phyloP scores from a whole-genome alignment of 1,140 invertebrate genomes.

The Steinernema feltiae region DNA sequence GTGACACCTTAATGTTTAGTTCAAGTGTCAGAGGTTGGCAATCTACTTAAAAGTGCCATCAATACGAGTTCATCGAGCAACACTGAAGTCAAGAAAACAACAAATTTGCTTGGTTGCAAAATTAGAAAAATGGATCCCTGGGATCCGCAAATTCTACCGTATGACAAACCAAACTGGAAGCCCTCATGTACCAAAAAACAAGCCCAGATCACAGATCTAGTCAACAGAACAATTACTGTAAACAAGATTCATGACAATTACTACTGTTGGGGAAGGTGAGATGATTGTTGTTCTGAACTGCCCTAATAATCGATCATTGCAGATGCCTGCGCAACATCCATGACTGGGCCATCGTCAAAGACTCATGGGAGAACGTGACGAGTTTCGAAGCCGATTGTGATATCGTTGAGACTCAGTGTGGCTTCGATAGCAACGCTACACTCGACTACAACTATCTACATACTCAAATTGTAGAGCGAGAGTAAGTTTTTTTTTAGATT shows the following conservation, averaged over 20 bases:
- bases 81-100: too few species aligned
- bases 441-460: neutral
- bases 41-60: too few species aligned
- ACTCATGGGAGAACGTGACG: neutral
- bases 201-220: neutral
- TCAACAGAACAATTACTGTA: neutral
- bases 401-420: neutral
- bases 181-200: too few species aligned
- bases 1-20: too few species aligned
- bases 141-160: too few species aligned
- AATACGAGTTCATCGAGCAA: too few species aligned
- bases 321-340: neutral
- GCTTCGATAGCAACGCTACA: neutral
- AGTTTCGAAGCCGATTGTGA: neutral
- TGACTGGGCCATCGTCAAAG: neutral
- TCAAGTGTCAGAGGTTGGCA: too few species aligned
- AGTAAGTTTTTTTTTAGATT: neutral
- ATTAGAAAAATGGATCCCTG: too few species aligned
- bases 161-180: too few species aligned
- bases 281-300: too few species aligned
- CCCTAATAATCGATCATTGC: neutral
- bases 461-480: neutral
- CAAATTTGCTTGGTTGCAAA: too few species aligned
- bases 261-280: neutral
- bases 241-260: neutral